Evolutionary conservation across 2,888 invertebrate species (phyloP).

Genomic region (Electrophaes corylata): DNA sequence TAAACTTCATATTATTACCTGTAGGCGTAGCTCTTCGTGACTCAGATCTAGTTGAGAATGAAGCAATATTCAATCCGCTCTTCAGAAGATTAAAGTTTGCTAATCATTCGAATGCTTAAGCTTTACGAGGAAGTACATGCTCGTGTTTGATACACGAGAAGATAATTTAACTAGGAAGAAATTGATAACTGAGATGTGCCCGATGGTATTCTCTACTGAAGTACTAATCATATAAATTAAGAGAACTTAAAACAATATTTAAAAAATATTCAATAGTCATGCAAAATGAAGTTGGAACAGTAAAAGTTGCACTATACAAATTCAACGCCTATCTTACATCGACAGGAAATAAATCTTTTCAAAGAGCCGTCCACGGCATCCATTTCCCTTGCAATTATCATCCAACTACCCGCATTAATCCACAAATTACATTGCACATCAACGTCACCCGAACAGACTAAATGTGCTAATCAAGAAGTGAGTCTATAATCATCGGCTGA

Average conservation of each 20-base stretch:
- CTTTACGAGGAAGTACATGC: constrained; percentile 19
- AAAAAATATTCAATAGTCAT: no score
- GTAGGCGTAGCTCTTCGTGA: constrained; percentile 24
- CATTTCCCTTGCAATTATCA: constrained; percentile 27
- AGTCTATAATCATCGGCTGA: constrained; percentile 33
- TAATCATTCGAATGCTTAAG: constrained; percentile 16
- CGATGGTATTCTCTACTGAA: no score
- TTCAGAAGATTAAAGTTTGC: constrained; percentile 22
- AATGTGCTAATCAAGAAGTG: constrained; percentile 36
- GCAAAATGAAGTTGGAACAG: background rate
- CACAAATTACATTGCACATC: constrained; percentile 30
- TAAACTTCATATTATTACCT: constrained; percentile 17
- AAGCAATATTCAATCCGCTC: constrained; percentile 15
- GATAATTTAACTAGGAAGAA: constrained; percentile 5
- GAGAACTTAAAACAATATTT: no score
- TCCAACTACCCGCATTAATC: constrained; percentile 26
- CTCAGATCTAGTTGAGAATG: constrained; percentile 21
- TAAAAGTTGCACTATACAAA: background rate
- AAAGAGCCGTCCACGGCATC: constrained; percentile 4
- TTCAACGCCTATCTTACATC: constrained; percentile 1
- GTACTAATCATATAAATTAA: no score
- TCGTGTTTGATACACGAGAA: no score
- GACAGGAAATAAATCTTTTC: constrained; percentile 16
- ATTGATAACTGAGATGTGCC: background rate
- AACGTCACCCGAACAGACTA: constrained; percentile 31